Conservation (phyloP, 1,140 invertebrate species). For the Copidosoma floridanum region DNA sequence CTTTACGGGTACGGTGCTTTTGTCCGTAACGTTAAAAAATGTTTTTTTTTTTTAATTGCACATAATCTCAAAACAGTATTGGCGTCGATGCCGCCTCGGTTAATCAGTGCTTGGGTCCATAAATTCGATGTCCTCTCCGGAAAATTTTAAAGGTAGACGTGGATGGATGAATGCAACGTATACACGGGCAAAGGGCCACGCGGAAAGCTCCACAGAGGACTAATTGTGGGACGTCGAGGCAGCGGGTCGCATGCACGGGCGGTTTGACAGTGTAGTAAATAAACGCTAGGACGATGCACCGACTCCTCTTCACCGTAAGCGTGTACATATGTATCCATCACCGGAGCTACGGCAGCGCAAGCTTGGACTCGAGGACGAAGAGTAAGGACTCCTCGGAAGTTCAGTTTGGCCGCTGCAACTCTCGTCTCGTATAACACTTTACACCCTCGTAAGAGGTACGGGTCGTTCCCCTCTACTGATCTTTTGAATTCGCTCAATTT, state of each 20-base stretch:
- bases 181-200: too few relatives aligned
- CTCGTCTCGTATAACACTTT: conserved; percentile 12
- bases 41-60: too few relatives aligned
- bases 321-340: conserved; percentile 24
- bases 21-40: too few relatives aligned
- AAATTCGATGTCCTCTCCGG: too few relatives aligned
- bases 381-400: background rate
- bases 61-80: too few relatives aligned
- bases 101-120: too few relatives aligned
- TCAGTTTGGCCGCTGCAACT: background rate
- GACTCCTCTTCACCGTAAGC: too few relatives aligned
- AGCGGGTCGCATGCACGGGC: conserved; percentile 56
- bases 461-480: conserved; percentile 3
- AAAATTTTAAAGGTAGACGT: background rate
- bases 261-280: conserved; percentile 57
- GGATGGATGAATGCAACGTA: conserved; percentile 1
- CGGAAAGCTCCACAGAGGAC: conserved; percentile 45
- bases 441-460: conserved; percentile 16
- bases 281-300: too few relatives aligned
- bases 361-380: conserved; percentile 6
- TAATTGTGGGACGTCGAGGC: too few relatives aligned
- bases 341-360: too few relatives aligned
- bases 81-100: too few relatives aligned
- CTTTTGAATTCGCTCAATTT: conserved; percentile 1
- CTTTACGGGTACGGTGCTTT: too few relatives aligned